Percentiles rank a stretch among this genome's conserved stretches.
Evolutionary conservation across 2,888 invertebrate genomes (phyloP).

Genomic region (Drosophila cyrtoloma): DNA sequence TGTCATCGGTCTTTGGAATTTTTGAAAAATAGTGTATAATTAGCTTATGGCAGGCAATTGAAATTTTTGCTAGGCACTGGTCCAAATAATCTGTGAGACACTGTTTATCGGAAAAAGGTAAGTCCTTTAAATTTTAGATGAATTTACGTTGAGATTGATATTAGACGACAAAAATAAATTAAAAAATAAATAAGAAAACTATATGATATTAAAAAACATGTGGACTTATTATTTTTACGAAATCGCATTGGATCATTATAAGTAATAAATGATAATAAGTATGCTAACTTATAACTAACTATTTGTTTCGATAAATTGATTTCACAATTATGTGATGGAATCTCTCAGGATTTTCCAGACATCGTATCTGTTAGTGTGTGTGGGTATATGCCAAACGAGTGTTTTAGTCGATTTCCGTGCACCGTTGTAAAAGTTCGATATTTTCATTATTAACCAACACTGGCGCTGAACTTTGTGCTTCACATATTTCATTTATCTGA

Average conservation of each 20-base stretch:
- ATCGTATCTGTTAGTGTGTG: background rate
- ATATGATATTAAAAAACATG: background rate
- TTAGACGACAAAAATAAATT: background rate
- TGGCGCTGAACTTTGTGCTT: background rate
- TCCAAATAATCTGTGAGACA: no score
- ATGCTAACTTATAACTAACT: background rate
- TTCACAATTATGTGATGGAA: background rate
- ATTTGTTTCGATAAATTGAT: background rate
- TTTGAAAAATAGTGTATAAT: no score
- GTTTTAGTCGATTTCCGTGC: conserved; percentile 1
- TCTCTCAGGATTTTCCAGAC: background rate
- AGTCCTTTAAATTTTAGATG: background rate
- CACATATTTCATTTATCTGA: no score
- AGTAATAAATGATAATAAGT: background rate
- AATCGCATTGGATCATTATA: background rate
- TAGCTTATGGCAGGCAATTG: no score
- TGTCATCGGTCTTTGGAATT: no score
- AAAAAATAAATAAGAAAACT: background rate
- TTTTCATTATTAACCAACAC: conserved; percentile 26
- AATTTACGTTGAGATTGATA: background rate
- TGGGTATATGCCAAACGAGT: no score
- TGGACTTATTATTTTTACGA: background rate
- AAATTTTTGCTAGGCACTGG: no score
- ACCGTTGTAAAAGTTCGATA: conserved; percentile 15
- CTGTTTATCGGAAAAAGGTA: background rate